Evolutionary conservation across 2,888 invertebrate genomes (phyloP), one percentile per base, ranked within the genome.

Genomic region (Matsumyia berberina): DNA sequence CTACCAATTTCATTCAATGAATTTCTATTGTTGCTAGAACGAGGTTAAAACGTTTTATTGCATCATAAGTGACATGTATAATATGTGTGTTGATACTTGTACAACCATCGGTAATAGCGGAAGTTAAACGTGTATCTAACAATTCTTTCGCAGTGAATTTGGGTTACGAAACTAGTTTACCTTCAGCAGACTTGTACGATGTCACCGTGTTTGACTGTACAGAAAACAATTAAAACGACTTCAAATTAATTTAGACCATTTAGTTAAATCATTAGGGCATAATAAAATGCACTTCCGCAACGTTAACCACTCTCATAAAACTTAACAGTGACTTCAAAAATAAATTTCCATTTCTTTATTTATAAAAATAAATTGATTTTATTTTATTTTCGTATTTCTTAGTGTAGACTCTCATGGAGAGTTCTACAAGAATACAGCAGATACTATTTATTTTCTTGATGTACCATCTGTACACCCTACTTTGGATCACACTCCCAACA

Each of bases 391-490:
- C 12, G 24, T 53, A 42, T 66, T 44, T 53, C 39, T 58, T 58
- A 42, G 6, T 17, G 53, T 39, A 73, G 51, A 69, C 83, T 83
- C 79, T 83, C 83, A 83, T 83, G 79, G 83, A 83, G 82, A 83
- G 69, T 49, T 79, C 44, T 49, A 49, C 57, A 57, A 62, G 58
- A 64, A 8, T 42, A 64, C 55, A 57, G 24, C 9, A 39, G 51
- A 49, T 42, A 11, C 24, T n/a, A 58, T 1, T 24, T n/a, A 60
- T 58, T 15, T 39, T 60, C 11, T 69, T 19, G 9, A 37, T 7
- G 12, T 12, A 35, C 19, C n/a, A 12, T 11, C 31, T 9, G 46
- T 19, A 19, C 12, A 19, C 44, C 8, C 24, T 9, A 39, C 1
- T 33, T 62, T 62, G 44, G 33, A 46, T 33, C 1, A 64, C 46